These are phyloP conservation scores for Leuciscus idus DNA, from an alignment of 2,113 vertebrate genomes.

Conservation along the genomic window DNA sequence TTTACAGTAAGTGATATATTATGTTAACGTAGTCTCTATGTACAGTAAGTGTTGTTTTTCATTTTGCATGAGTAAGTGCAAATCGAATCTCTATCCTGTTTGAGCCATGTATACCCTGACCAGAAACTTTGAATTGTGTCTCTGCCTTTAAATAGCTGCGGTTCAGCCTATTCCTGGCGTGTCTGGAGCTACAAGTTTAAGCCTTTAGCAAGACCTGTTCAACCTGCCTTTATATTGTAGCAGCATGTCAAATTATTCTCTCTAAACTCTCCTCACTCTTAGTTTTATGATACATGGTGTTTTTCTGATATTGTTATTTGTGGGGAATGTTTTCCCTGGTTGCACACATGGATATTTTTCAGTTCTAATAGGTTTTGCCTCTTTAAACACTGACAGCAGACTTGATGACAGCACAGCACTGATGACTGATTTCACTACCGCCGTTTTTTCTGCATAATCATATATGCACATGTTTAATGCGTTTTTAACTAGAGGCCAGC, in stretches of 20 bases:
- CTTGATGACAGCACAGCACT: conserved; percentile 7
- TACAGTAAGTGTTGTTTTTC: background rate
- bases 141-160: conserved; percentile 56
- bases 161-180: conserved; percentile 28
- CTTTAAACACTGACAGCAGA: conserved; percentile 12
- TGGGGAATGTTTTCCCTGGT: background rate
- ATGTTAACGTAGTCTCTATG: background rate
- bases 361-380: conserved; percentile 38
- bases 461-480: conserved; percentile 48
- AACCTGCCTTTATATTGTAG: conserved; percentile 26
- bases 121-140: conserved; percentile 56
- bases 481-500: conserved; percentile 47
- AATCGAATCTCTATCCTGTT: background rate
- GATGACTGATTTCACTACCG: background rate
- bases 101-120: conserved; percentile 56
- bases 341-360: conserved; percentile 20
- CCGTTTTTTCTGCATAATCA: conserved; percentile 35
- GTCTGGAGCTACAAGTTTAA: conserved; percentile 44
- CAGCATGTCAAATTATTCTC: conserved; percentile 25
- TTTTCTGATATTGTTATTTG: background rate
- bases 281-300: background rate
- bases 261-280: background rate
- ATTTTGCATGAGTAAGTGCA: background rate
- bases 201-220: conserved; percentile 35
- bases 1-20: no score